Evolutionary conservation across 1,140 invertebrate genomes (phyloP).

Genomic region (Hypsibius dujardini): DNA sequence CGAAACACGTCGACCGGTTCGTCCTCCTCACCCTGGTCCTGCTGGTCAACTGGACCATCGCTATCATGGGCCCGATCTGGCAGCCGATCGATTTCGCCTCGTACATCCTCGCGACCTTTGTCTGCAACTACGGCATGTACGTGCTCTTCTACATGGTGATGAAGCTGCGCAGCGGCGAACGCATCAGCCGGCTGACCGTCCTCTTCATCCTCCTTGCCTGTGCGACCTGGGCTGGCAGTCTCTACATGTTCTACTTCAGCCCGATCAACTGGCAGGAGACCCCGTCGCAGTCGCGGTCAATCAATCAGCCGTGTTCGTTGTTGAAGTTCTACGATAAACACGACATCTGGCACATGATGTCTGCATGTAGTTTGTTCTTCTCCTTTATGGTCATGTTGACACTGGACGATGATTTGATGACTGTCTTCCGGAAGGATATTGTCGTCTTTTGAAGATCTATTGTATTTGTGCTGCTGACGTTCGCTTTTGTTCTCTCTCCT

Average conservation of each 20-base stretch:
- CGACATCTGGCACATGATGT: slow-evolving; percentile 75
- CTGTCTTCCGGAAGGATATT: slow-evolving; percentile 47
- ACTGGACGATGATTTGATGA: slow-evolving; percentile 54
- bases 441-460: slow-evolving; percentile 48
- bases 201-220: slow-evolving; percentile 47
- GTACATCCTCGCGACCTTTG: slow-evolving; percentile 59
- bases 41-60: slow-evolving; percentile 53
- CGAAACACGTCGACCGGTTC: background rate
- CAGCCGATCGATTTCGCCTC: slow-evolving; percentile 59
- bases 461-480: background rate
- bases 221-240: slow-evolving; percentile 46
- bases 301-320: slow-evolving; percentile 54
- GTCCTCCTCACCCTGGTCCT: slow-evolving; percentile 42
- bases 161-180: slow-evolving; percentile 51
- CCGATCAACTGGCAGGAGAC: slow-evolving; percentile 33
- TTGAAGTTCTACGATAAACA: slow-evolving; percentile 66
- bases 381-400: slow-evolving; percentile 55
- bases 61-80: slow-evolving; percentile 45
- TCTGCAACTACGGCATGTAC: slow-evolving; percentile 65
- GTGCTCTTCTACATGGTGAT: slow-evolving; percentile 63
- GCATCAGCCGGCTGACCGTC: slow-evolving; percentile 42
- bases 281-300: slow-evolving; percentile 55
- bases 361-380: slow-evolving; percentile 64
- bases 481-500: background rate
- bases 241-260: slow-evolving; percentile 49